A percentile compares a stretch with the other conserved stretches of the same genome.
Conservation (phyloP, 2,797 vertebrate species). For the Accipiter fasciatus region DNA sequence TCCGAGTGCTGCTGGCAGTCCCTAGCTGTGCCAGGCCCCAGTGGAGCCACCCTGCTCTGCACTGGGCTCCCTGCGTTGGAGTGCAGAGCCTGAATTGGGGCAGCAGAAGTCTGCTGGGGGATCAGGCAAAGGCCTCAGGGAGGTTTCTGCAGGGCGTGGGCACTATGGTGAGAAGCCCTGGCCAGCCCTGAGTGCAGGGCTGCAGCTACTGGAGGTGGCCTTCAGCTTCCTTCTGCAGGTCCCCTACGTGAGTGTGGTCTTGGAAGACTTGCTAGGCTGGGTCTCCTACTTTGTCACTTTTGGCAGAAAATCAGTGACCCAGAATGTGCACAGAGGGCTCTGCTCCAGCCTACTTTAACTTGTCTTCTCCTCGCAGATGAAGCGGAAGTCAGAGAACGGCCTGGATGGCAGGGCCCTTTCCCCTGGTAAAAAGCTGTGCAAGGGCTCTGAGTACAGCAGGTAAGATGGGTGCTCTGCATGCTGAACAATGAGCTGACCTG, state of each 20-base stretch:
- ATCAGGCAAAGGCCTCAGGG: background rate
- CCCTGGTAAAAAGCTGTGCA: constrained; percentile 68
- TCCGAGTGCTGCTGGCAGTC: background rate
- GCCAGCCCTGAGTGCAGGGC: background rate
- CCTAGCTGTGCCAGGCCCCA: fast-evolving
- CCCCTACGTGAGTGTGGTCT: background rate
- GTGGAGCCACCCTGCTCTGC: background rate
- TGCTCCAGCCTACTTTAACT: background rate
- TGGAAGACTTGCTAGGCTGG: background rate
- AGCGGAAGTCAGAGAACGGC: constrained; percentile 58
- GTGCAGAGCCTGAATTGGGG: background rate
- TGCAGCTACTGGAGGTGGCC: background rate
- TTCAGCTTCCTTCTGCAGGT: background rate
- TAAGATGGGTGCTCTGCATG: background rate
- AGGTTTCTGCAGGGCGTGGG: background rate
- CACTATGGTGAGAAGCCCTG: no score
- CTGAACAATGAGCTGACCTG: no score
- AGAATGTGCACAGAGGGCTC: background rate
- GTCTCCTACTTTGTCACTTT: background rate
- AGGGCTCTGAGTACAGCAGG: constrained; percentile 53
- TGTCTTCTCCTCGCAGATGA: constrained; percentile 42
- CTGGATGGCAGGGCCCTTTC: constrained; percentile 45
- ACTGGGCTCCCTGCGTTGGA: fast-evolving
- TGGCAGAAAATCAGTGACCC: no score
- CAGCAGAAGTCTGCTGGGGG: no score